phyloP scores from a whole-genome alignment of 2,888 invertebrate species.

The Chymomyza fuscimana region DNA sequence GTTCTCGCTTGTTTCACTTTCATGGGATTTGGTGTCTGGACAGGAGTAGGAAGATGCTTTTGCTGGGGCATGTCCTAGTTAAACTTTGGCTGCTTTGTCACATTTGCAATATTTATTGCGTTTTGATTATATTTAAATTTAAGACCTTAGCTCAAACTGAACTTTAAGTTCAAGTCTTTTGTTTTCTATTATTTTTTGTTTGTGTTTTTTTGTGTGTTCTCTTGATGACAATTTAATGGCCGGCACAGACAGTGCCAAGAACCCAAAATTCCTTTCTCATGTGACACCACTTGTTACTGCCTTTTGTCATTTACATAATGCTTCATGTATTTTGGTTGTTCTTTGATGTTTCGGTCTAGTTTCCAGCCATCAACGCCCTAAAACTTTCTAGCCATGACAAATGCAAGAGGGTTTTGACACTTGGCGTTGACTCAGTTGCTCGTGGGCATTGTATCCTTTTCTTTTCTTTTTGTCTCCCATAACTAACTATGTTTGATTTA shows the following conservation, averaged over 20 bases:
- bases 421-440: not conserved
- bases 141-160: slow-evolving; percentile 4
- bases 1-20: slow-evolving; percentile 41
- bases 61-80: slow-evolving; percentile 43
- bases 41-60: not conserved
- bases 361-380: not conserved
- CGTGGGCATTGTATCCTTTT: not conserved
- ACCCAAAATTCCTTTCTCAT: not conserved
- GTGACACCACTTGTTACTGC: not conserved
- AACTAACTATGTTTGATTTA: not conserved
- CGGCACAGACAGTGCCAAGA: not conserved
- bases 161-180: not conserved
- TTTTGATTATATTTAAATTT: slow-evolving; percentile 56
- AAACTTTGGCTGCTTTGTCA: slow-evolving; percentile 59
- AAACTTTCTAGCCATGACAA: not conserved
- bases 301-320: not conserved
- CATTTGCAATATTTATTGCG: slow-evolving; percentile 71
- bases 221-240: slow-evolving; percentile 35
- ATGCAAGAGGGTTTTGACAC: not conserved
- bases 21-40: slow-evolving; percentile 32
- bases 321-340: not conserved
- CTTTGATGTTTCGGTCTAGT: not conserved
- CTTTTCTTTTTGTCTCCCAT: not conserved
- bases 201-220: not conserved
- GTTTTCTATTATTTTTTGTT: not conserved